Evolutionary conservation across 2,113 vertebrate genomes (phyloP), one percentile per base, ranked within the genome.

Genomic region (Argyrosomus japonicus): DNA sequence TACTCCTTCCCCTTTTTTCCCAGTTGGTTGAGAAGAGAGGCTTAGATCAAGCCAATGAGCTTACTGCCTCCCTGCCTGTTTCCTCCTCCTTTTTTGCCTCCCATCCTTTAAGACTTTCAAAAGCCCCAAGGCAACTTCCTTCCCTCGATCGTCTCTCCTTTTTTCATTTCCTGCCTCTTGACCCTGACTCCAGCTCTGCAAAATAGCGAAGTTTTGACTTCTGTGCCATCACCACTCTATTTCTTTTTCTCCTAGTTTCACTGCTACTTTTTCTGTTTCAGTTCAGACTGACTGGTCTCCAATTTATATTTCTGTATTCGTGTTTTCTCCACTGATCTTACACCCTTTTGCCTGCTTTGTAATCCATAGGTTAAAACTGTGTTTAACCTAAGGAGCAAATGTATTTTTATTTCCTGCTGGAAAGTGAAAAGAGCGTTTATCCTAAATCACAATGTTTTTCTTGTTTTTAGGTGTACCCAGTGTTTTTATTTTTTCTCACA

Each of bases 21-120:
- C 67, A 84, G 70, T 90, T 74, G 77, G 81, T 79, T 40, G 71
- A 81, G 62, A 79, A 74, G 53, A 79, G 36, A 65, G 62, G 70
- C 81, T 88, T 62, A 75, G 76, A 88, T 81, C 73, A 79, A 75
- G 40, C 77, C 91, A 86, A 82, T 68, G 67, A 79, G 88, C 81
- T 75, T 29, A 67, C 54, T 67, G 57, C 75, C 78, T 79, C 72
- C 73, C 61, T 62, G 45, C 79, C 74, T 27, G 63, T 89, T 82
- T 80, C 58, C 74, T 67, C 68, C 45, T 82, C 25, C 53, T 43
- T 36, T 64, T 81, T 88, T 68, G 67, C 80, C 64, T 57, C 50
- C 68, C 56, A 47, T 77, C 75, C 53, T 87, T 80, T 69, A 86
- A 65, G 72, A 81, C 75, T 77, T 87, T 85, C 21, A 84, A 86